Evolutionary conservation across 2,113 vertebrate genomes (phyloP), one percentile per base, ranked within the genome.

Genomic region (Nothocercus nigrocapillus): DNA sequence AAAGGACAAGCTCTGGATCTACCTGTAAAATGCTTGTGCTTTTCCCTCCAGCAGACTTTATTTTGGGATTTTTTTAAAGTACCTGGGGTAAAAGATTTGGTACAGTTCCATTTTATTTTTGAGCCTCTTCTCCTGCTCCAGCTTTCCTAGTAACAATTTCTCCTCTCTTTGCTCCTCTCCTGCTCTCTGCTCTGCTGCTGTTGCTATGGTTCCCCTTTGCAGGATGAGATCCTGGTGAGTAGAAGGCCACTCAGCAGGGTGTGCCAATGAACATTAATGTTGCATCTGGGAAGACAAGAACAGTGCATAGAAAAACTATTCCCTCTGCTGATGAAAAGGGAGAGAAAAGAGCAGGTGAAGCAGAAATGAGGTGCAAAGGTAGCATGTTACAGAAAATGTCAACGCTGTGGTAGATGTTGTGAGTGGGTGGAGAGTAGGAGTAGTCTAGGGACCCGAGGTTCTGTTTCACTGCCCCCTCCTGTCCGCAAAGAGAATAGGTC

Each of bases 151-250:
- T 98, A 98, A 98, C 94, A 95, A 97, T 98, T 89, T 98, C 96
- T 98, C 98, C 98, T 98, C 98, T 98, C 97, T 97, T 97, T 97
- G 97, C 96, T 97, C 82, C 95, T 98, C 97, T 98, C 93, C 95
- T 96, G 97, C 96, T 98, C 96, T 95, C 97, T 98, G 97, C 97
- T 97, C 97, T 97, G 95, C 98, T 98, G 97, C 97, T 98, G 97
- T 98, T 98, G 98, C 98, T 98, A 98, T 98, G 98, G 98, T 98
- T 98, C 98, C 98, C 96, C 98, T 98, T 98, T 98, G 96, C 98
- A 98, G 98, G 98, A 99, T 98, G 98, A 98, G 97, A 98, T 98
- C 98, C 98, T 98, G 98, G 98, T 99, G 98, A 99, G 98, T 99
- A 98, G 97, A 98, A 97, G 98, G 97, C 97, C 91, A 82, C 95